Base-by-base conservation (phyloP, 2,888 invertebrate genomes). In the Microdon myrmicae region DNA sequence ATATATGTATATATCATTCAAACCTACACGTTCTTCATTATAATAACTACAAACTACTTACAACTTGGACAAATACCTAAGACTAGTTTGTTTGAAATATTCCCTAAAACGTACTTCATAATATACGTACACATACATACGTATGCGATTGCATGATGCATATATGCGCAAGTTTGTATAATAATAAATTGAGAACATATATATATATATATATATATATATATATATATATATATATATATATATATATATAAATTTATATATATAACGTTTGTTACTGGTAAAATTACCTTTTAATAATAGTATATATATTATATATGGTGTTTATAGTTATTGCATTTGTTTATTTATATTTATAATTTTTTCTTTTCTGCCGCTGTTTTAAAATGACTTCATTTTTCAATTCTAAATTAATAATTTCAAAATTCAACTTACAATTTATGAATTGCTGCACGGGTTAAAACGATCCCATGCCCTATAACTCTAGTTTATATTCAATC, bases 31-130 rank as follows among this genome's bases (percentile, higher is more conserved):
- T 41, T 19, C 22, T 32, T 45, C 14, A 9, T 37, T n/a, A 28
- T 53, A 28, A 17, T 38, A 43, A 29, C 39, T 67, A 49, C 19
- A n/a, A n/a, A 38, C 54, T 64, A 47, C 14, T 56, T 54, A 49
- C 8, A 54, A 60, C 49, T 54, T 66, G 60, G 60, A 60, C 59
- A 61, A 67, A 55, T 51, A 48, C 49, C 59, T 60, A 54, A 54
- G 39, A 45, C 58, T 66, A 59, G 43, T 67, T 55, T 67, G 53
- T 60, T 55, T 55, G 41, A 55, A 67, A 59, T 60, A 60, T 61
- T 67, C 60, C 60, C 59, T 60, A 60, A 60, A 67, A 45, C 45
- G 49, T 67, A 60, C 45, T 67, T 34, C 41, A 53, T 64, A 64
- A 47, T 53, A 56, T 56, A 56, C 47, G 35, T 37, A 45, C 14